Percentiles rank a stretch among this genome's conserved stretches.
Conservation (phyloP, 2,113 vertebrate species). For the Anser cygnoides region DNA sequence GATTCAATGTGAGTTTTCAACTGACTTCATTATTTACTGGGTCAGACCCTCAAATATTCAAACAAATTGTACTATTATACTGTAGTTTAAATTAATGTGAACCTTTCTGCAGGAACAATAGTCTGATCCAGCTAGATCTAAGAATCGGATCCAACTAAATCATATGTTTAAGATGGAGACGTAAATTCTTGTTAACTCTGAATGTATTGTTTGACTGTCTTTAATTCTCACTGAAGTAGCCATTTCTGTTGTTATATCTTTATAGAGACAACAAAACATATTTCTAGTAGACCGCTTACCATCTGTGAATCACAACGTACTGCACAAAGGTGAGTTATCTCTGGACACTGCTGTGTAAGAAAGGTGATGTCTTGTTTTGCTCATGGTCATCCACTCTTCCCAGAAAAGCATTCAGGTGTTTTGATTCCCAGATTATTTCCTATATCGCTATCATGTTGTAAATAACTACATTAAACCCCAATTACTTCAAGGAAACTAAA, state of each 20-base stretch:
- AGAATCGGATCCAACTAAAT: neutral
- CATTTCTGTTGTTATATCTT: neutral
- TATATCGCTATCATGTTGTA: neutral
- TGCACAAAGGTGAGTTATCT: neutral
- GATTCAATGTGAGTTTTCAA: slow-evolving; percentile 2
- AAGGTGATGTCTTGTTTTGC: neutral
- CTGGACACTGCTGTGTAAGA: neutral
- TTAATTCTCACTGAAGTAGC: neutral
- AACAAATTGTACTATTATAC: neutral
- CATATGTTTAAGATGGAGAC: neutral
- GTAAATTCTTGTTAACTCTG: neutral
- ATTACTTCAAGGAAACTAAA: neutral
- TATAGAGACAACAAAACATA: neutral
- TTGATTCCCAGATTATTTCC: neutral
- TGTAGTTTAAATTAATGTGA: neutral
- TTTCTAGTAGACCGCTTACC: neutral
- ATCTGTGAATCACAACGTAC: neutral
- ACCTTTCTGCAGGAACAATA: neutral
- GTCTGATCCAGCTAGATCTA: neutral
- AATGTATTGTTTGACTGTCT: neutral
- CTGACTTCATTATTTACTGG: neutral
- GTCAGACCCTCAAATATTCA: neutral
- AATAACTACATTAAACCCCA: neutral
- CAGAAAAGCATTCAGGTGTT: neutral
- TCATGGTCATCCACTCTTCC: neutral